phyloP scores from a whole-genome alignment of 2,888 invertebrate genomes.

The Acanthosepion lycidas region DNA sequence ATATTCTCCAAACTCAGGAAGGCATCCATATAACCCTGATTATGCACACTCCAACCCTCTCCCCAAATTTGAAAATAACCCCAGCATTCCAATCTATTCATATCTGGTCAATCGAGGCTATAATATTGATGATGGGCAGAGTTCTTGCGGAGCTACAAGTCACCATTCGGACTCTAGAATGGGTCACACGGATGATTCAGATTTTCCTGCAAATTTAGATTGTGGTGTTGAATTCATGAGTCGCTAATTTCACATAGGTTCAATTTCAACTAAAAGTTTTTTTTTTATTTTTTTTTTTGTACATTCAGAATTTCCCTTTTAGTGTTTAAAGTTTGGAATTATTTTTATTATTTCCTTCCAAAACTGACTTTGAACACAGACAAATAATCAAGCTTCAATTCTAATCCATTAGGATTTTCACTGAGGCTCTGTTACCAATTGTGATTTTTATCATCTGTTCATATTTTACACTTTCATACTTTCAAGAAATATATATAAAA shows the following conservation, averaged over 20 bases:
- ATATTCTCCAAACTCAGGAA: neutral
- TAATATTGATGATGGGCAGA: neutral
- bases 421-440: no score
- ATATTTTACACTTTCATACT: no score
- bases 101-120: conserved; percentile 45
- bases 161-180: conserved; percentile 40
- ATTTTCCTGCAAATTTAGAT: conserved; percentile 40
- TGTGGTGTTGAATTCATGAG: conserved; percentile 44
- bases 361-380: no score
- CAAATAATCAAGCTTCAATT: no score
- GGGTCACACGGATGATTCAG: conserved; percentile 35
- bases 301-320: no score
- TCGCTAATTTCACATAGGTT: neutral
- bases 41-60: neutral
- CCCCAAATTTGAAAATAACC: neutral
- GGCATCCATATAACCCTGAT: neutral
- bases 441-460: no score
- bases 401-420: no score
- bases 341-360: no score
- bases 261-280: no score
- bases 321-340: no score
- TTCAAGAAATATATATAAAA: no score
- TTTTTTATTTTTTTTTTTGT: no score
- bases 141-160: neutral
- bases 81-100: neutral